Conservation (phyloP, 2,113 vertebrate genomes). For the Heptranchias perlo region DNA sequence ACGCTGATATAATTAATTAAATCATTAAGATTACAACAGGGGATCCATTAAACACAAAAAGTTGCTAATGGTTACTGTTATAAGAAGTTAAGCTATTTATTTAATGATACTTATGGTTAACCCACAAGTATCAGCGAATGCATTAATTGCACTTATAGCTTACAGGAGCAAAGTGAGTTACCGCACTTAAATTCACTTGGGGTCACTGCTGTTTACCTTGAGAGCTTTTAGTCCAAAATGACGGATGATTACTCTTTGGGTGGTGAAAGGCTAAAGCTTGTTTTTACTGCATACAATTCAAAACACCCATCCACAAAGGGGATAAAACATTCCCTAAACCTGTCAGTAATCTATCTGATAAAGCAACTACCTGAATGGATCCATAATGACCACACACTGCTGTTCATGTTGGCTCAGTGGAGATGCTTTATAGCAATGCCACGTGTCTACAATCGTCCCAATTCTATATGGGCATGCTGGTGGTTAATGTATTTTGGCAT, state of each 20-base stretch:
- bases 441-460: neutral
- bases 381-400: neutral
- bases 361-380: neutral
- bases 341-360: neutral
- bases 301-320: neutral
- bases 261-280: neutral
- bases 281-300: neutral
- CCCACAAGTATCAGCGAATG: constrained; percentile 7
- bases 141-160: constrained; percentile 31
- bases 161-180: neutral
- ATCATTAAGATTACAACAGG: constrained; percentile 34
- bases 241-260: constrained; percentile 14
- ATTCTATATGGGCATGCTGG: neutral
- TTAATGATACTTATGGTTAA: constrained; percentile 20
- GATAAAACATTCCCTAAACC: neutral
- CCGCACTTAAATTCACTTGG: constrained; percentile 21
- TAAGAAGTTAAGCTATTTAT: constrained; percentile 36
- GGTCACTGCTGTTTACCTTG: constrained; percentile 21
- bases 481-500: neutral
- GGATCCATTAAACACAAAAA: constrained; percentile 23
- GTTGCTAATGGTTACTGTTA: constrained; percentile 36
- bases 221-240: constrained; percentile 31
- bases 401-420: neutral
- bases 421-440: neutral
- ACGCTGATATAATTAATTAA: constrained; percentile 29